Evolutionary conservation across 2,888 invertebrate species (phyloP), one percentile per base, ranked within the genome.

Genomic region (Parnassius orleans): DNA sequence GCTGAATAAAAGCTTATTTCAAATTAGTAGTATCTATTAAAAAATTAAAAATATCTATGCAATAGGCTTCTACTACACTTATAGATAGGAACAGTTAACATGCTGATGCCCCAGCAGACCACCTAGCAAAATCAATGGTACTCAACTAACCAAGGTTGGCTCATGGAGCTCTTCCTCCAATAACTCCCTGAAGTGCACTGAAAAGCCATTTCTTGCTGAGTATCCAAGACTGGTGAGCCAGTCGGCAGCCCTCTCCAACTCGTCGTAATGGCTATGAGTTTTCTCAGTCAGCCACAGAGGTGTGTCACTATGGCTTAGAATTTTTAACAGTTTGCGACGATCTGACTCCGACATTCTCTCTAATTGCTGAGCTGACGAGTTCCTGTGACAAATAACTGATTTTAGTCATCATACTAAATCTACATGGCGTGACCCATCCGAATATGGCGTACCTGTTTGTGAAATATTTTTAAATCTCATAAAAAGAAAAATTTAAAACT

Each of bases 201-300:
- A 92, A 72, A 95, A 94, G 0, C 96, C 97, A 19, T 93, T 90
- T 75, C 91, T 93, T 0, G 97, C 97, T 0, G 95, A 93, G 64
- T 94, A 93, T 0, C 96, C 97, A 19, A 97, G 85, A 67, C 95
- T 93, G 69, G 94, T 93, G 19, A 95, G 92, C 95, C 96, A 96
- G 58, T 93, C 92, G 9, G 96, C 92, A 0, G 95, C 96, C 1
- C 93, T 83, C n/a, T 86, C 81, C 53, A 93, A 77, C 53, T 91
- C 83, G 15, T 67, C 74, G 53, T 72, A 65, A 46, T 64, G 61
- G 2, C 55, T 63, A 14, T 69, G 72, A 2, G 72, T 73, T 44
- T 63, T 69, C 69, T 89, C 90, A 0, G 84, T 84, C 58, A 90
- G 71, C 90, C 90, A 91, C 9, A 90, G 79, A 0, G 90, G 89